Base-by-base conservation (phyloP, 2,797 vertebrate genomes). In the Macroramphosus scolopax region DNA sequence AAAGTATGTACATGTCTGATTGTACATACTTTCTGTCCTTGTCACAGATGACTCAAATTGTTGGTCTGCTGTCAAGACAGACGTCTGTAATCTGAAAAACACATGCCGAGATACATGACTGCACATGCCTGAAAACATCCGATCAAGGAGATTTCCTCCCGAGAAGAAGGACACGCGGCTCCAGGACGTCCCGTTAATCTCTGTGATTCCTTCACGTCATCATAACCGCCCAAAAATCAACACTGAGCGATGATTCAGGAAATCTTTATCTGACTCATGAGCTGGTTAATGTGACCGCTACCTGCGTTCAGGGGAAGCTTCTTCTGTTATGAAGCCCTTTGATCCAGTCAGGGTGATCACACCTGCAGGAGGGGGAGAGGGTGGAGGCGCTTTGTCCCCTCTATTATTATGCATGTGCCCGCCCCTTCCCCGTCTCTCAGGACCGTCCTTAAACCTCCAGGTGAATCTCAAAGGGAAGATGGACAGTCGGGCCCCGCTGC, bases 51-150 rank as follows among this genome's bases (percentile, higher is more conserved):
- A 69, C 49, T 55, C 33, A 74, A 68, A 86, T 78, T 75, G 55
- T 61, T 43, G 48, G 66, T 69, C 65, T 62, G 64, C 72, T 72
- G 72, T 66, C 65, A 82, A 51, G 58, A 4, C 68, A 62, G 51
- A 69, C 77, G 64, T 56, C 68, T 78, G 66, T 75, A 40, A 81
- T 71, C 61, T 59, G 33, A 56, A 77, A 59, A 53, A 70, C 65
- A 82, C 38, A 14, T 24, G n/a, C n/a, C n/a, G n/a, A n/a, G 58
- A 59, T 47, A 57, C 84, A 73, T 75, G 83, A 88, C 74, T 44
- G 36, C 65, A 86, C 82, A 75, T 0, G 77, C 46, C 65, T 46
- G 57, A 24, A 39, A 55, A 60, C 20, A 66, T 52, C 51, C 71
- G 49, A 82, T 78, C 48, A 61, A 37, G 20, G 39, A 47, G 55